Evolutionary conservation across 2,888 invertebrate species (phyloP), one percentile per base, ranked within the genome.

Genomic region (Diplolepis rosae): DNA sequence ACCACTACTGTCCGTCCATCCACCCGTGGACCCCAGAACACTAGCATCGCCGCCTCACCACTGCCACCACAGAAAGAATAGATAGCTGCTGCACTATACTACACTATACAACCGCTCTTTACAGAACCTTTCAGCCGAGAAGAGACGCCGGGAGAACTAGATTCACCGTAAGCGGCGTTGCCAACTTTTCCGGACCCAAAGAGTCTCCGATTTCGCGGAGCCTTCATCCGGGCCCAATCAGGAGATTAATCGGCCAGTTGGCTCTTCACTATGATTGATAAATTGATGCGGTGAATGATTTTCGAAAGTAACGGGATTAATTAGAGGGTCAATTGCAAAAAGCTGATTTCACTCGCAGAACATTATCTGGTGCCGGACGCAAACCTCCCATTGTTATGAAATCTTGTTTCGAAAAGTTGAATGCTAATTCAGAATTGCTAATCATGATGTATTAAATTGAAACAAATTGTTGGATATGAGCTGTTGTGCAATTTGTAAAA

Each of bases 1-100:
- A 83, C 84, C 83, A 83, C 84, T 76, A 75, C 74, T 70, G 71
- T 77, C 7, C 75, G 73, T 75, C 71, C 72, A 56, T 77, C 73
- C 75, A 68, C 73, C 50, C 65, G 70, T 71, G 77, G 80, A 71
- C 75, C 77, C 73, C 70, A 66, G 75, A 70, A 68, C 71, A 75
- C 76, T 75, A 77, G 77, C 72, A 75, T 70, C 68, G 51, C 70
- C 30, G 52, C 66, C 51, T 28, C 51, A 15, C 28, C 61, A n/a
- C 28, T 48, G 52, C 70, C 32, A 48, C 71, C 71, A 65, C 27
- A 56, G 67, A 67, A 68, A 50, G 65, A 65, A 71, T 48, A 72
- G 50, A 67, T 67, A 61, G 66, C 50, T 32, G 71, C 70, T 69
- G 51, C 69, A 50, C 65, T 69, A 15, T 52, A 67, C 24, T n/a